Conservation (phyloP, 53 echinoderm and acorn worm species). For the Stichopus horrens region DNA sequence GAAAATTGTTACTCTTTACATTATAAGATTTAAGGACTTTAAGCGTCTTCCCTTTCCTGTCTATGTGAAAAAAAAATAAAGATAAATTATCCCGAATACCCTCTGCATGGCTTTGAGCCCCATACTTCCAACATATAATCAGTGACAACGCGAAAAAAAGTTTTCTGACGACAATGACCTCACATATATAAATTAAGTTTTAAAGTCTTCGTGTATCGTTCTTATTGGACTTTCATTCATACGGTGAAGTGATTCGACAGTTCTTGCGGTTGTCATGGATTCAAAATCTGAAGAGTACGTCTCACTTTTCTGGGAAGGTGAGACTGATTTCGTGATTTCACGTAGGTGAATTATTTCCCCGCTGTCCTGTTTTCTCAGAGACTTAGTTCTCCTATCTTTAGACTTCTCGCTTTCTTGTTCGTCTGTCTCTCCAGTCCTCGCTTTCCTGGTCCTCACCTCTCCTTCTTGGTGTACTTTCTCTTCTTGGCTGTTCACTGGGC, state of each 20-base stretch:
- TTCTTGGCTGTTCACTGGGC: background rate
- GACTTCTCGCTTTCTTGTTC: background rate
- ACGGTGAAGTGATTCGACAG: background rate
- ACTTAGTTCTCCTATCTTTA: background rate
- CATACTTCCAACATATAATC: too few relatives aligned
- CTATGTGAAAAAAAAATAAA: too few relatives aligned
- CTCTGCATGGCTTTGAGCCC: too few relatives aligned
- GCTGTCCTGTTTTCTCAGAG: background rate
- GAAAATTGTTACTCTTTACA: too few relatives aligned
- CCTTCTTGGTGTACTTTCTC: background rate
- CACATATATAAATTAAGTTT: background rate
- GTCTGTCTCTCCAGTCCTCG: background rate
- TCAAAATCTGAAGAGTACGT: constrained; percentile 25
- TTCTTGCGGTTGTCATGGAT: background rate
- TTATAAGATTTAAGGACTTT: too few relatives aligned
- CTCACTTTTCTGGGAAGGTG: constrained; percentile 13
- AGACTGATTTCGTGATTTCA: background rate
- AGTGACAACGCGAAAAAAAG: too few relatives aligned
- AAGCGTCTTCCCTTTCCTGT: too few relatives aligned
- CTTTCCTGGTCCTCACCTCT: background rate
- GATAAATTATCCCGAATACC: too few relatives aligned
- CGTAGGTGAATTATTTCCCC: background rate
- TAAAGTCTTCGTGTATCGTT: constrained; percentile 26
- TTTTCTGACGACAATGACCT: too few relatives aligned
- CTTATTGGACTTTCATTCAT: constrained; percentile 7